Evolutionary conservation across 2,797 vertebrate genomes (phyloP).

Genomic region (Gallirallus australis): DNA sequence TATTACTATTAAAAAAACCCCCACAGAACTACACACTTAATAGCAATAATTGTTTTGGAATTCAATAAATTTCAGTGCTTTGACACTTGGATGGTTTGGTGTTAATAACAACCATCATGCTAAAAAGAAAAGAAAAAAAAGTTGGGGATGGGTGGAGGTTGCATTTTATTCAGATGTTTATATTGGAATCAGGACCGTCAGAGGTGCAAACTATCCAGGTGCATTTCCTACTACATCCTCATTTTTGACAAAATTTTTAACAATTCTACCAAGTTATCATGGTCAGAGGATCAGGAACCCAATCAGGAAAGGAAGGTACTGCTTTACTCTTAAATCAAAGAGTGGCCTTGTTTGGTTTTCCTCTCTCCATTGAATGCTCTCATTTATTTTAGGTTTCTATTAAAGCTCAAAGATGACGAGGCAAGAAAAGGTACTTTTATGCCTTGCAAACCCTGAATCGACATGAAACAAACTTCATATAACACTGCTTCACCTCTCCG

Average conservation of each 20-base stretch:
- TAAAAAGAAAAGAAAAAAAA: neutral
- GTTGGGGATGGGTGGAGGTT: accelerated
- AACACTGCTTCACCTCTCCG: neutral
- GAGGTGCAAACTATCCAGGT: neutral
- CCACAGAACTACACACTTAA: neutral
- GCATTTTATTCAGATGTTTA: neutral
- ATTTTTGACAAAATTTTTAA: neutral
- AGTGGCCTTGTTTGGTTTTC: neutral
- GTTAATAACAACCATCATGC: neutral
- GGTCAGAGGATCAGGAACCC: neutral
- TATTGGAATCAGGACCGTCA: neutral
- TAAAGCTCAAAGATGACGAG: neutral
- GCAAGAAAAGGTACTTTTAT: neutral
- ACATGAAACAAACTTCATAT: neutral
- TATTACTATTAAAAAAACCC: neutral
- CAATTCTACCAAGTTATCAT: neutral
- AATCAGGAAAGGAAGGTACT: neutral
- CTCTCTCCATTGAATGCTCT: neutral
- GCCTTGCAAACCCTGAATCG: neutral
- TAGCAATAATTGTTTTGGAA: neutral
- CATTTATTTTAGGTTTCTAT: neutral
- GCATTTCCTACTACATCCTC: neutral
- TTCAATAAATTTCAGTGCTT: neutral
- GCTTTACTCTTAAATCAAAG: neutral
- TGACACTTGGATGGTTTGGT: neutral